Evolutionary conservation across 2,888 invertebrate species (phyloP), one percentile per base, ranked within the genome.

Genomic region (Epinotia demarniana): DNA sequence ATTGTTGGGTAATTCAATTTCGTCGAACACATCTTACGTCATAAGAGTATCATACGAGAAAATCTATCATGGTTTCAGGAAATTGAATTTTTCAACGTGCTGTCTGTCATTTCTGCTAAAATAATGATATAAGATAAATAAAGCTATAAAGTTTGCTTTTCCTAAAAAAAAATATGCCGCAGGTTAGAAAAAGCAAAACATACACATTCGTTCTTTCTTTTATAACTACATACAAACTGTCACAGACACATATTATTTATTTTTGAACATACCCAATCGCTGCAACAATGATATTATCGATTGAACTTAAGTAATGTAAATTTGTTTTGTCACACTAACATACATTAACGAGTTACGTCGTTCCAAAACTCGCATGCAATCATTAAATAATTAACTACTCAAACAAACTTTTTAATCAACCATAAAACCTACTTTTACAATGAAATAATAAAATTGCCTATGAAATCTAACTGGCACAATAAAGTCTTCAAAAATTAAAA

Each of bases 381-480:
- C 19, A 67, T 67, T 57, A 67, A 18, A 57, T 23, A 33, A 13
- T 39, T 12, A 39, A 39, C 61, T 39, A 55, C 39, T 67, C 18
- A 43, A 68, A 57, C 55, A 53, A 67, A 72, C 72, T 64, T 27
- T 49, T 33, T 6, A 64, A 2, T 72, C 64, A 23, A 8, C 55
- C 39, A 0, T 23, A 5, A 19, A 13, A 43, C 43, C 18, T 12
- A 58, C 43, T 23, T 43, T 27, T 46, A 12, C 46, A 23, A 16
- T 39, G 12, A 60, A 66, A 53, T 18, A 61, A 49, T n/a, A 60
- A 55, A 68, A 62, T 23, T 4, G 53, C 62, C 53, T 60, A 57
- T 58, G 43, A 68, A 46, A 70, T 46, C 8, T 60, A 61, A 75
- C 74, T 75, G 74, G 74, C 74, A 75, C 74, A 13, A 69, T 69